Percentiles rank a stretch among this genome's conserved stretches.
Conservation (phyloP, 2,113 vertebrate genomes). For the Parus major region DNA sequence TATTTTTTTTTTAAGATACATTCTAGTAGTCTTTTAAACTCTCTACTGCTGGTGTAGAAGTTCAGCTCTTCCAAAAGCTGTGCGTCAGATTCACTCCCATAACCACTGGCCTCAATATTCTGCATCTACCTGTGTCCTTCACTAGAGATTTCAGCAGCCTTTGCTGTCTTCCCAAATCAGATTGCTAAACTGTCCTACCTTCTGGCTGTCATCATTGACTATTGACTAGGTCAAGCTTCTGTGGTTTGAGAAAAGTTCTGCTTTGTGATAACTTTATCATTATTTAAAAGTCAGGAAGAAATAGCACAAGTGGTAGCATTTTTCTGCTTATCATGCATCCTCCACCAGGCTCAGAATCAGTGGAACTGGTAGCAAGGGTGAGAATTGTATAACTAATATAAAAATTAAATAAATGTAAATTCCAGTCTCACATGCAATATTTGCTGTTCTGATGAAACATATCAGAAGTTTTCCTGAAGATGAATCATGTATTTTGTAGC, state of each 20-base stretch:
- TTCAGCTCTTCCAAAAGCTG: background rate
- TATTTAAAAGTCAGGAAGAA: background rate
- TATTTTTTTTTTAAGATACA: rapidly evolving
- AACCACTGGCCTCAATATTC: background rate
- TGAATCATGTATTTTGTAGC: background rate
- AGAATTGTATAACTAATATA: background rate
- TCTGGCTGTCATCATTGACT: background rate
- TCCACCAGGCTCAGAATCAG: background rate
- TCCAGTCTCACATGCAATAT: background rate
- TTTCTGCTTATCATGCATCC: background rate
- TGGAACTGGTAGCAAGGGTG: background rate
- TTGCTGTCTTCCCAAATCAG: background rate
- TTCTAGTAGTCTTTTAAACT: background rate
- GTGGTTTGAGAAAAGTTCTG: background rate
- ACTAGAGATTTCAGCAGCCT: background rate
- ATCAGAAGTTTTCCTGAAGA: background rate
- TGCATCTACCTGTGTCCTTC: background rate
- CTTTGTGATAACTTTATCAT: background rate
- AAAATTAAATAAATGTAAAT: background rate
- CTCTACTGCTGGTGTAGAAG: background rate
- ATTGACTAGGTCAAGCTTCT: background rate
- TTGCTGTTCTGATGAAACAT: background rate
- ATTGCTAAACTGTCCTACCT: background rate
- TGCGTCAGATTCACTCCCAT: background rate
- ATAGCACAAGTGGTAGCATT: background rate